phyloP scores from a whole-genome alignment of 2,888 invertebrate species.

The Pseudococcus jackbeardsleyi region DNA sequence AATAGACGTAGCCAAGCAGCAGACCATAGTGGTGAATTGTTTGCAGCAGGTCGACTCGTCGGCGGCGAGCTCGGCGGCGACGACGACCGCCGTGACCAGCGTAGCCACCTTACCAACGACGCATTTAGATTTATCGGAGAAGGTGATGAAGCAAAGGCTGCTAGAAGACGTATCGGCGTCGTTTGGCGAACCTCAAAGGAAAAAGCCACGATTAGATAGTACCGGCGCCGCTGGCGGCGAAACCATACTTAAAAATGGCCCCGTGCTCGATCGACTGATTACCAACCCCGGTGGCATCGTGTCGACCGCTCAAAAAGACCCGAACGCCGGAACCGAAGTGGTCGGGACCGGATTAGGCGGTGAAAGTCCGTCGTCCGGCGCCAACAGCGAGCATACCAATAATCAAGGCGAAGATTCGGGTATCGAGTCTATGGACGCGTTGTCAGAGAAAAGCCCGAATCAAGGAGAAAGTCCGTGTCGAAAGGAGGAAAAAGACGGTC shows the following conservation, averaged over 20 bases:
- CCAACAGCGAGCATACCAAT: slow-evolving; percentile 68
- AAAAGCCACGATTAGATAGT: slow-evolving; percentile 39
- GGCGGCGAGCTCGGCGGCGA: slow-evolving; percentile 2
- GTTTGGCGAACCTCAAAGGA: slow-evolving; percentile 39
- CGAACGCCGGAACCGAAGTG: not conserved
- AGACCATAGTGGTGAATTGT: slow-evolving; percentile 57
- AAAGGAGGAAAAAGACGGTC: slow-evolving; percentile 69
- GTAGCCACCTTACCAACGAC: slow-evolving; percentile 63
- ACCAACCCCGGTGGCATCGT: not conserved
- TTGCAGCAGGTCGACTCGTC: slow-evolving; percentile 42
- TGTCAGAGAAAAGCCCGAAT: slow-evolving; percentile 93
- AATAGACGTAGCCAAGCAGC: not conserved
- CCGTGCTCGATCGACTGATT: slow-evolving; percentile 46
- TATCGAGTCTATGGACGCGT: slow-evolving; percentile 92
- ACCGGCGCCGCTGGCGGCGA: not conserved
- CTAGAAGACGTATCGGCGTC: slow-evolving; percentile 71
- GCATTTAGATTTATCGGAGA: slow-evolving; percentile 72
- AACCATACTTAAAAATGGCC: not conserved
- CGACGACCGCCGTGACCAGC: not conserved
- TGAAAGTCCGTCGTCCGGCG: slow-evolving; percentile 66
- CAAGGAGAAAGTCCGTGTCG: slow-evolving; percentile 74
- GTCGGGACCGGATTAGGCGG: slow-evolving; percentile 62
- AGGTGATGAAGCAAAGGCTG: slow-evolving; percentile 75
- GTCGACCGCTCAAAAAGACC: not conserved
- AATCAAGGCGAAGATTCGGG: slow-evolving; percentile 88